These are phyloP conservation scores for Muraenolepis orangiensis DNA, from an alignment of 2,797 vertebrate genomes.

Conservation along the genomic window DNA sequence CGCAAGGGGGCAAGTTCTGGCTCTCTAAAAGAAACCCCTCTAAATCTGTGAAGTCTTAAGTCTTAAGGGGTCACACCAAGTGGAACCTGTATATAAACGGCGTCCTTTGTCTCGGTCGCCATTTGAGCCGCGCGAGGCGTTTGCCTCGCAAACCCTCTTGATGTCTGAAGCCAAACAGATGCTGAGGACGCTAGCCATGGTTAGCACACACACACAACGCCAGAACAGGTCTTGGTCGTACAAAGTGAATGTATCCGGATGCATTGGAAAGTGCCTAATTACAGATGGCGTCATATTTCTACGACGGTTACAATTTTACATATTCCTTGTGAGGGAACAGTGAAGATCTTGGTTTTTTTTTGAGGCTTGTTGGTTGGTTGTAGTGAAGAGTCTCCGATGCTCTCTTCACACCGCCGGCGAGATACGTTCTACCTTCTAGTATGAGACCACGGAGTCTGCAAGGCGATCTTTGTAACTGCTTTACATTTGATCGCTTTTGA, in stretches of 20 bases:
- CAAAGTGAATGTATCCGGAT: neutral
- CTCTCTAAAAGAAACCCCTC: neutral
- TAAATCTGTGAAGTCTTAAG: neutral
- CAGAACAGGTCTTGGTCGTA: neutral
- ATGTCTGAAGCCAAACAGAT: neutral
- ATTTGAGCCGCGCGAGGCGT: neutral
- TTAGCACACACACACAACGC: neutral
- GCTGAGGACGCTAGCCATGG: neutral
- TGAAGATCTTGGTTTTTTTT: neutral
- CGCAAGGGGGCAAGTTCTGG: neutral
- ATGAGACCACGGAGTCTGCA: neutral
- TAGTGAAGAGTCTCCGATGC: neutral
- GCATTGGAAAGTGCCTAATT: conserved; percentile 2
- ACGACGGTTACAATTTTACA: neutral
- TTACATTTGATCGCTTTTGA: neutral
- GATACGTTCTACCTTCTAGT: neutral
- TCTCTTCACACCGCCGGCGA: neutral
- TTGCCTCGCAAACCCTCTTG: neutral
- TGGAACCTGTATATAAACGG: neutral
- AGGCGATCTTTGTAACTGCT: neutral
- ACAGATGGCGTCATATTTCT: neutral
- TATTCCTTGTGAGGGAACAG: neutral
- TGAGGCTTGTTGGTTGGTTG: neutral
- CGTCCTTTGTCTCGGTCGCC: neutral
- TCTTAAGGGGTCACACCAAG: neutral